Evolutionary conservation across 2,113 vertebrate species (phyloP).

Genomic region (Astatotilapia flaviijosephi): DNA sequence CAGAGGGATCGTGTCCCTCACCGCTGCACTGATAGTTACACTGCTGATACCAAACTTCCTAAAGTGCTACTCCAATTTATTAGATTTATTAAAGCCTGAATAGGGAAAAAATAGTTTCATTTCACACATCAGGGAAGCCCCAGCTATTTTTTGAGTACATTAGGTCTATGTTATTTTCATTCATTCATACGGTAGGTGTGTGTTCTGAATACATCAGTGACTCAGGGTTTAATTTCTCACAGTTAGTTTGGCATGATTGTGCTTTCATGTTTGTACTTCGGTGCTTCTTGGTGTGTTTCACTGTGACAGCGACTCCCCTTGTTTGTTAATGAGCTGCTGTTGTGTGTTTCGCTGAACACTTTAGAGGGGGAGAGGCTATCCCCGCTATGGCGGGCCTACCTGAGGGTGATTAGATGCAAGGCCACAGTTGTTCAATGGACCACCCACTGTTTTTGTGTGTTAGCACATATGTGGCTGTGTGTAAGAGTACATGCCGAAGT

Average conservation of each 20-base stretch:
- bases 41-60: constrained; percentile 6
- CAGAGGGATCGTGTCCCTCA: constrained; percentile 11
- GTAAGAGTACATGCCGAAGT: background rate
- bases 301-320: background rate
- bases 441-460: constrained; percentile 35
- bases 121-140: background rate
- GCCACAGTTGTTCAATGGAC: constrained; percentile 45
- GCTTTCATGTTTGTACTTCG: background rate
- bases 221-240: background rate
- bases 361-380: constrained; percentile 18
- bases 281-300: background rate
- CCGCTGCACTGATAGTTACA: background rate
- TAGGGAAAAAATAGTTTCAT: background rate
- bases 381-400: constrained; percentile 43
- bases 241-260: background rate
- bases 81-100: constrained; percentile 27
- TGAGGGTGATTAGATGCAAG: constrained; percentile 47
- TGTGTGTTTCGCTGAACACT: constrained; percentile 25
- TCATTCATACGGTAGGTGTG: background rate
- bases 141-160: background rate
- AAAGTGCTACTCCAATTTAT: background rate
- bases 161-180: background rate
- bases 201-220: background rate
- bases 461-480: constrained; percentile 1
- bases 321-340: constrained; percentile 27